Base-by-base conservation (phyloP, 1,140 invertebrate species). In the Agrypnia vestita region DNA sequence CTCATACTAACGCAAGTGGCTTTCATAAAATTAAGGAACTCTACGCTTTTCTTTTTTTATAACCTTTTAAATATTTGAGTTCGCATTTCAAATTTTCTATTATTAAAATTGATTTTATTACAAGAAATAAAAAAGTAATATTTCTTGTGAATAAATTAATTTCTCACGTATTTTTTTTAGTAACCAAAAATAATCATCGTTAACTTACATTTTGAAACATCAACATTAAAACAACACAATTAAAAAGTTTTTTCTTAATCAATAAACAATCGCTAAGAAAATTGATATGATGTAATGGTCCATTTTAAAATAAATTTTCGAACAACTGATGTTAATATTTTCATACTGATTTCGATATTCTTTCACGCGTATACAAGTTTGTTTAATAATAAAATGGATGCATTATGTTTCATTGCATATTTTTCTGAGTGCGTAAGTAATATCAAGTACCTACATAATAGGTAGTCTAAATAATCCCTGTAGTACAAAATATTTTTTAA, bases 361-460 rank as follows among this genome's bases (percentile, higher is more conserved):
- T 51, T 51, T 3, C 1, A 51, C 11, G n/a, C 49, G n/a, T 51
- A 3, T 51, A 13, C n/a, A 13, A 51, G 49, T 51, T 51, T 51
- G 8, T 3, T 4, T 1, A 51, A 13, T 51, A 13, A 3, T 15
- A 1, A 51, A 51, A 8, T 51, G 49, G 11, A 51, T 51, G n/a
- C n/a, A 13, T 51, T 51, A 51, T 51, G n/a, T 51, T 51, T 51
- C 49, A 51, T 51, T n/a, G n/a, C n/a, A n/a, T n/a, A n/a, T n/a
- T n/a, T n/a, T n/a, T 13, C 49, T 51, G 3, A 13, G 11, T 51
- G 1, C 3, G 1, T 51, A 51, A 51, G 11, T 51, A 4, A 51
- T 51, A 15, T 12, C 8, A 51, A 51, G 11, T 51, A 51, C 11
- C n/a, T 51, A n/a, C n/a, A n/a, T n/a, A 9, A 1, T 51, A 15